Evolutionary conservation across 2,797 vertebrate genomes (phyloP).

Genomic region (Rhinoraja longicauda): DNA sequence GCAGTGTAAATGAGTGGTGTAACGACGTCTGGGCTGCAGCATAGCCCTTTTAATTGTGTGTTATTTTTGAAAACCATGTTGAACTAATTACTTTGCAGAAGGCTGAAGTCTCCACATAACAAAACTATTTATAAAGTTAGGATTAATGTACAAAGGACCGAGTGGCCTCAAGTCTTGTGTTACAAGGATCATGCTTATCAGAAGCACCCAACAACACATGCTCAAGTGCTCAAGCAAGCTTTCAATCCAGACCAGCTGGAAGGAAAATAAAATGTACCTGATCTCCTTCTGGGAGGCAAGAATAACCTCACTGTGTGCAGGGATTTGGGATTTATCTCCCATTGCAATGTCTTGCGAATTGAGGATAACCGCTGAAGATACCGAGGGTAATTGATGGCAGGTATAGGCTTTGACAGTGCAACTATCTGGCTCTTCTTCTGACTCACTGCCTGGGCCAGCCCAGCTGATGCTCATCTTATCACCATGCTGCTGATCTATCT

Average conservation of each 20-base stretch:
- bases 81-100: not conserved
- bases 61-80: constrained; percentile 28
- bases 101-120: not conserved
- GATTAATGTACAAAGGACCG: not conserved
- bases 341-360: not conserved
- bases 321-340: constrained; percentile 38
- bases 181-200: not conserved
- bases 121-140: not conserved
- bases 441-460: constrained; percentile 51
- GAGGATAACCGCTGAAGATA: constrained; percentile 11
- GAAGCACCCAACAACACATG: not conserved
- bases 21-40: not conserved
- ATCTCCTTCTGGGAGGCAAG: constrained; percentile 43
- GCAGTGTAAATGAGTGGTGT: not conserved
- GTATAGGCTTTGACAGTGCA: not conserved
- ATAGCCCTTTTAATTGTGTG: not conserved
- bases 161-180: not conserved
- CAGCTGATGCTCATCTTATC: constrained; percentile 65
- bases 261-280: constrained; percentile 52
- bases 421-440: constrained; percentile 43
- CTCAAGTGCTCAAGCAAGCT: not conserved
- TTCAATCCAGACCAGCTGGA: not conserved
- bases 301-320: constrained; percentile 9
- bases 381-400: not conserved
- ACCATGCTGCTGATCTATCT: constrained; percentile 76